phyloP scores from a whole-genome alignment of 2,888 invertebrate species.

The Phragmatobia fuliginosa region DNA sequence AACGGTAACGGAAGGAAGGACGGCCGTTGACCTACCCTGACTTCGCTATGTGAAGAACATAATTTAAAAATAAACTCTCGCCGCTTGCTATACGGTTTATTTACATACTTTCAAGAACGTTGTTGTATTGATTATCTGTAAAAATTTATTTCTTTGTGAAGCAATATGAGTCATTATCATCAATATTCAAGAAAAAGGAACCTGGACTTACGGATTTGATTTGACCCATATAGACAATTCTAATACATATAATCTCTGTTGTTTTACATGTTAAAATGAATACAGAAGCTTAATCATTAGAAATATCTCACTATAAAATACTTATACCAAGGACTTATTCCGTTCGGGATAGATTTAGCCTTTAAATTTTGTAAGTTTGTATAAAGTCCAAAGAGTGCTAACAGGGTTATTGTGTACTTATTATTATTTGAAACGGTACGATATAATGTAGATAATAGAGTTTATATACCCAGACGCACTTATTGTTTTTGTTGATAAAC shows the following conservation, averaged over 20 bases:
- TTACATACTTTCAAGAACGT: constrained; percentile 14
- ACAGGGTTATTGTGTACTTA: not conserved
- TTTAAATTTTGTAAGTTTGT: not conserved
- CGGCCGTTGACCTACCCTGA: constrained; percentile 72
- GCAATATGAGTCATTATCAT: constrained; percentile 37
- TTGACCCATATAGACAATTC: constrained; percentile 30
- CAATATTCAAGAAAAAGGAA: constrained; percentile 20
- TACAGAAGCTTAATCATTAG: not conserved
- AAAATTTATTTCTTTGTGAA: constrained; percentile 16
- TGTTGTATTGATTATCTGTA: constrained; percentile 16
- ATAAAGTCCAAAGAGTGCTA: not conserved
- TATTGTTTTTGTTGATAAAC: constrained; percentile 50
- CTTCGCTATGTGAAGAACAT: constrained; percentile 38
- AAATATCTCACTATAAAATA: not conserved
- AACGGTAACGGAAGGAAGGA: constrained; percentile 73
- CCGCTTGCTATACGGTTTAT: constrained; percentile 50
- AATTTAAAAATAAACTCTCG: constrained; percentile 58
- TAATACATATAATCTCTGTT: not conserved
- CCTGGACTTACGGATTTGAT: constrained; percentile 44
- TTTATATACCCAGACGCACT: constrained; percentile 36
- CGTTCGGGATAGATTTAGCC: not conserved
- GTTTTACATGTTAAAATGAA: not conserved
- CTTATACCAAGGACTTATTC: not conserved
- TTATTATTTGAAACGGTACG: not conserved
- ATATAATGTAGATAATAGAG: constrained; percentile 16